Evolutionary conservation across 1,140 invertebrate species (phyloP).

Genomic region (Zophobas atratus): DNA sequence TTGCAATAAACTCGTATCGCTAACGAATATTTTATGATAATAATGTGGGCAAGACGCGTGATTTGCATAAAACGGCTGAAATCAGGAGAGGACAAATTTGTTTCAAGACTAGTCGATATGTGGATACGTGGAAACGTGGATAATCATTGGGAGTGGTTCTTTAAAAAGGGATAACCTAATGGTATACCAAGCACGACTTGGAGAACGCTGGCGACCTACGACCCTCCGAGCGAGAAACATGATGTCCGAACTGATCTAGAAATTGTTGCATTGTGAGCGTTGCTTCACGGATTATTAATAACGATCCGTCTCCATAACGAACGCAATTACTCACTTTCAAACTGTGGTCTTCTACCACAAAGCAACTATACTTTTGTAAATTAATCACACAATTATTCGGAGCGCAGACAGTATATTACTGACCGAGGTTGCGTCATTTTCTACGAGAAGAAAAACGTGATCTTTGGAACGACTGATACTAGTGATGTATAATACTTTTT

Average conservation of each 20-base stretch:
- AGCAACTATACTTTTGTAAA: not conserved
- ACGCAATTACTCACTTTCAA: slow-evolving; percentile 23
- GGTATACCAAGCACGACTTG: slow-evolving; percentile 22
- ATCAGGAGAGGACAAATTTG: slow-evolving; percentile 11
- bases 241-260: slow-evolving; percentile 38
- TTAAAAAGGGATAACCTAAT: slow-evolving; percentile 38
- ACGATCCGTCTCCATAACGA: slow-evolving; percentile 18
- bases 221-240: slow-evolving; percentile 20
- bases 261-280: slow-evolving; percentile 13
- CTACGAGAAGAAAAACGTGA: too few relatives aligned
- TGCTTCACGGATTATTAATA: slow-evolving; percentile 32
- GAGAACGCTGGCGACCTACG: slow-evolving; percentile 3
- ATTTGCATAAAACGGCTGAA: slow-evolving; percentile 33
- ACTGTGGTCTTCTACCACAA: not conserved
- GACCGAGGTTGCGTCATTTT: not conserved
- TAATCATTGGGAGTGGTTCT: slow-evolving; percentile 1
- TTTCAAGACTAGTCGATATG: slow-evolving; percentile 18
- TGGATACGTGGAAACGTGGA: slow-evolving; percentile 21
- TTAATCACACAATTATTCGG: slow-evolving; percentile 8
- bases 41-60: slow-evolving; percentile 2
- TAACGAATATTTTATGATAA: slow-evolving; percentile 47
- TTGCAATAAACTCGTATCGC: slow-evolving; percentile 41
- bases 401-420: not conserved
- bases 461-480: too few relatives aligned
- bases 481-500: too few relatives aligned